Evolutionary conservation across 2,113 vertebrate genomes (phyloP), one percentile per base, ranked within the genome.

Genomic region (Oceanites oceanicus): DNA sequence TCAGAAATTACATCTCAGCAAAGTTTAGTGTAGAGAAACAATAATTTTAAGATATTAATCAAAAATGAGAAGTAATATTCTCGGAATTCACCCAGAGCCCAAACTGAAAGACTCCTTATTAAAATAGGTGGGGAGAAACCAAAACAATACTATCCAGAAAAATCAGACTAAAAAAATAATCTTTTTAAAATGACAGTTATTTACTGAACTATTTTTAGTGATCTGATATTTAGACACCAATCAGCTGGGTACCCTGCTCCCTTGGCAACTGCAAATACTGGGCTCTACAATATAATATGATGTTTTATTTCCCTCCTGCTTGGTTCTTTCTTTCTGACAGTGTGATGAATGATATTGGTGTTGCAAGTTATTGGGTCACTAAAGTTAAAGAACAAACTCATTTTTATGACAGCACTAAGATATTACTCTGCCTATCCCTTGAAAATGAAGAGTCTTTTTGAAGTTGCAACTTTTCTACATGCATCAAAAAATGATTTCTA

Each of bases 341-440:
- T 40, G 63, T 90, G 96, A 96, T 90, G 58, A 93, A 97, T 94
- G 63, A 77, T 90, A 59, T 77, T 95, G 88, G 50, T 93, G 68
- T 90, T 97, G 77, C 38, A 93, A 36, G 18, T 88, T 96, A 96
- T 83, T 90, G 78, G 91, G 85, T 88, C 95, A 90, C 85, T 94
- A 67, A 92, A 93, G 63, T 93, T 92, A 90, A 75, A 86, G 63
- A 68, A 94, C 42, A 95, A 92, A 94, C 67, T 93, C 63, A 86
- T 96, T 93, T 95, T 88, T 96, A 66, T 83, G 93, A 88, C 95
- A 93, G 72, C 71, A 56, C 67, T 83, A 96, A 86, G 85, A 74
- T 80, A 83, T 90, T 86, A 77, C 53, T 94, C 62, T 94, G 38
- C 63, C 53, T 90, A 70, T 94, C 95, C 38, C 67, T 90, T 94